phyloP scores from a whole-genome alignment of 1,140 invertebrate genomes.

The Magallana angulata region DNA sequence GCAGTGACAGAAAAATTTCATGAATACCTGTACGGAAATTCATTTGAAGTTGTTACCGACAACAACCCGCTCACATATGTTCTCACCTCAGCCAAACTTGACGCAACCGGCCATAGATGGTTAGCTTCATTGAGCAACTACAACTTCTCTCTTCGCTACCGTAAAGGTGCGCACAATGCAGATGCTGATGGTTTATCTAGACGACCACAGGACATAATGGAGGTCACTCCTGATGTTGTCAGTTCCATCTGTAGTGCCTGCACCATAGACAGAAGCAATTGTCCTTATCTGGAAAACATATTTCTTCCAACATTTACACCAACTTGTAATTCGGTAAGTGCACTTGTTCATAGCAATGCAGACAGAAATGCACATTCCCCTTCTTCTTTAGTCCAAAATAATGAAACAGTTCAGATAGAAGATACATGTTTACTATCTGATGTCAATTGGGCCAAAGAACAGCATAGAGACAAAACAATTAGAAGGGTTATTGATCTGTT shows the following conservation, averaged over 20 bases:
- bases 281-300: neutral
- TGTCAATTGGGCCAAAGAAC: neutral
- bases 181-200: neutral
- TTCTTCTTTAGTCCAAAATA: too few relatives aligned
- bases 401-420: too few relatives aligned
- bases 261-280: neutral
- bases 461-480: neutral
- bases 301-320: too few relatives aligned
- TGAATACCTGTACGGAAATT: constrained; percentile 45
- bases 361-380: too few relatives aligned
- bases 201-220: neutral
- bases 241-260: neutral
- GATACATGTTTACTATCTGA: neutral
- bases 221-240: neutral
- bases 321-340: too few relatives aligned
- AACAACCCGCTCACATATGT: neutral
- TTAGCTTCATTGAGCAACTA: constrained; percentile 24
- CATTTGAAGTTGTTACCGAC: constrained; percentile 30
- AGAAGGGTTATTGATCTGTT: neutral
- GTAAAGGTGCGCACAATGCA: neutral
- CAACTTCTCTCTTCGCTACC: constrained; percentile 16
- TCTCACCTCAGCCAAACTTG: neutral
- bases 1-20: constrained; percentile 49
- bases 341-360: too few relatives aligned
- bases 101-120: neutral